phyloP scores from a whole-genome alignment of 2,888 invertebrate genomes.

The Caenorhabditis drosophilae region DNA sequence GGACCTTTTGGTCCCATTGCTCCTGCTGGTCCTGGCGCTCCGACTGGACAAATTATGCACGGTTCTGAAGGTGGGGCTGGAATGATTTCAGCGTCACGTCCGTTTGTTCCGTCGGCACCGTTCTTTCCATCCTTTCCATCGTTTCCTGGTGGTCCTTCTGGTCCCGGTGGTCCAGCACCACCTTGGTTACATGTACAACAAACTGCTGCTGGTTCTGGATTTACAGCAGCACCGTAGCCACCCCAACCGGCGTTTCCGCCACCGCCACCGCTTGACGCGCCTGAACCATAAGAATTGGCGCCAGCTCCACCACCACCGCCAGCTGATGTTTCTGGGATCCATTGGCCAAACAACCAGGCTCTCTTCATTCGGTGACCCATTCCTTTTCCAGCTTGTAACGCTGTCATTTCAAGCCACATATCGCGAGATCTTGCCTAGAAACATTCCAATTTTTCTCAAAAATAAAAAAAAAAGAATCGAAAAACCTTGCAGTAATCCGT shows the following conservation, averaged over 20 bases:
- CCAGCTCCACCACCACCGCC: conserved; percentile 49
- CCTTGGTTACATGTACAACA: conserved; percentile 63
- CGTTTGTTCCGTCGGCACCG: conserved; percentile 62
- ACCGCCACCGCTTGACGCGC: conserved; percentile 35
- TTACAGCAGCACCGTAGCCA: conserved; percentile 59
- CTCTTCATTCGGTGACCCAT: conserved; percentile 57
- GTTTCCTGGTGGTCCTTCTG: conserved; percentile 60
- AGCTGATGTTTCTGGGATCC: conserved; percentile 58
- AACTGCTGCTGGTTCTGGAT: conserved; percentile 56
- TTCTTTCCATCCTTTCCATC: conserved; percentile 58
- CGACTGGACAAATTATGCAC: conserved; percentile 65
- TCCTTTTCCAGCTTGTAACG: conserved; percentile 60
- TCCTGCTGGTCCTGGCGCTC: conserved; percentile 61
- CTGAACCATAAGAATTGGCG: conserved; percentile 29
- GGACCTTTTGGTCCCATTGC: conserved; percentile 63
- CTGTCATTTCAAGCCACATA: conserved; percentile 65
- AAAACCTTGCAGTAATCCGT: conserved; percentile 61
- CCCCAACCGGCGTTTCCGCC: conserved; percentile 48
- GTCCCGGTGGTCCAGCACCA: conserved; percentile 60
- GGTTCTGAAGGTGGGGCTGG: conserved; percentile 56
- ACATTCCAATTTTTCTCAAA: conserved; percentile 1
- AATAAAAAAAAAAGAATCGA: neutral
- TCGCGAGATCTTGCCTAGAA: conserved; percentile 58
- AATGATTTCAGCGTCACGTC: conserved; percentile 54
- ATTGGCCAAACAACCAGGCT: conserved; percentile 62